Evolutionary conservation across 2,113 vertebrate genomes (phyloP).

Genomic region (Nestor notabilis): DNA sequence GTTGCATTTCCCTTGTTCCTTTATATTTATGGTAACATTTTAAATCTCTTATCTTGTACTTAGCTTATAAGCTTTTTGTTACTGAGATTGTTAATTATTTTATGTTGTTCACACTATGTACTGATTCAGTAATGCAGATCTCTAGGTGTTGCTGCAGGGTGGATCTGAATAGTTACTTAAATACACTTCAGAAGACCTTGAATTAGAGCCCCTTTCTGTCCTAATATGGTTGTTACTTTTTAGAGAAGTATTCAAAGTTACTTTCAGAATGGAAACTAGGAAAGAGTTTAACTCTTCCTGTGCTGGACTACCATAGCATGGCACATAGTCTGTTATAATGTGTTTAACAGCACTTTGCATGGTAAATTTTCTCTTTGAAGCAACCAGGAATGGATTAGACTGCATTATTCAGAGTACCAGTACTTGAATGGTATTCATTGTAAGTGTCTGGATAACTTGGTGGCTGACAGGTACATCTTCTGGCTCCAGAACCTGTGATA

Average conservation of each 20-base stretch:
- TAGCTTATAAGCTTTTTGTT: background rate
- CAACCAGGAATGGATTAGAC: background rate
- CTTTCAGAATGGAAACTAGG: background rate
- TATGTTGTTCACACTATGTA: background rate
- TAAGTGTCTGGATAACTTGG: background rate
- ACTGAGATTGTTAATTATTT: background rate
- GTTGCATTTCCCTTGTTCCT: background rate
- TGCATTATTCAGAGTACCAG: background rate
- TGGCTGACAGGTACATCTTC: background rate
- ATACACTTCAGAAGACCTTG: background rate
- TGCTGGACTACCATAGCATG: background rate
- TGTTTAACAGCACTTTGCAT: background rate
- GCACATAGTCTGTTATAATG: background rate
- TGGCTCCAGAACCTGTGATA: background rate
- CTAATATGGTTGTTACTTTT: background rate
- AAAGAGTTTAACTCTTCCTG: background rate
- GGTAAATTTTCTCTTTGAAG: background rate
- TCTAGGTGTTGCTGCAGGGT: background rate
- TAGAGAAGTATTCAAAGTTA: background rate
- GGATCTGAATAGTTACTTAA: background rate
- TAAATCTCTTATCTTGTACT: background rate
- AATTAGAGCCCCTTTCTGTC: background rate
- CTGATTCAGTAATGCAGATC: background rate
- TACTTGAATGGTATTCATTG: background rate
- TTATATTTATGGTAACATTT: background rate